Conservation (phyloP, 2,113 vertebrate genomes). For the Oreochromis niloticus region DNA sequence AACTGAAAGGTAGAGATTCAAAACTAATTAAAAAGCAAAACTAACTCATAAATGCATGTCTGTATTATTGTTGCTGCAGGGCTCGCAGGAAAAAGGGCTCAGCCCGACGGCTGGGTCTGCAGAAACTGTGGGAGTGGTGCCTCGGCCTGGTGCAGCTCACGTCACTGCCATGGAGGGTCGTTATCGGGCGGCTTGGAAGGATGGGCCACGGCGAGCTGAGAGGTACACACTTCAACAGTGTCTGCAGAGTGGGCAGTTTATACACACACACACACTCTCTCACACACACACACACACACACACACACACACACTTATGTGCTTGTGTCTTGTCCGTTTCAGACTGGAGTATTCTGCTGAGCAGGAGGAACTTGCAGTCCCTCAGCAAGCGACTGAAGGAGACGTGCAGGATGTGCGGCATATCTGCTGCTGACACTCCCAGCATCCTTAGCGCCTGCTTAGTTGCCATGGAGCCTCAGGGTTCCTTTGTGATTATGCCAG, state of each 20-base stretch:
- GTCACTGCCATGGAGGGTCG: conserved; percentile 95
- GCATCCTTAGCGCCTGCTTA: conserved; percentile 96
- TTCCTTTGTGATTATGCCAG: conserved; percentile 98
- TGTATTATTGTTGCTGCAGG: conserved; percentile 55
- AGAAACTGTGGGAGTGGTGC: conserved; percentile 99
- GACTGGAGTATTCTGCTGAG: conserved; percentile 98
- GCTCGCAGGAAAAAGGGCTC: conserved; percentile 98
- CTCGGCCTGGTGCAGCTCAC: conserved; percentile 94
- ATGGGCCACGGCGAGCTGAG: conserved; percentile 95
- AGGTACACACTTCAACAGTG: conserved; percentile 70
- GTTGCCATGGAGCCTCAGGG: conserved; percentile 98
- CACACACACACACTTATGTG: background rate
- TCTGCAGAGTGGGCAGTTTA: background rate
- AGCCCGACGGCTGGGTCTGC: conserved; percentile 88
- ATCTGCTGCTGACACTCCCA: conserved; percentile 94
- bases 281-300: too few relatives aligned
- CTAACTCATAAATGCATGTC: background rate
- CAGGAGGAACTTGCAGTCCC: conserved; percentile 91
- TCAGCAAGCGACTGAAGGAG: conserved; percentile 95
- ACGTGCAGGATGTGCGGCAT: conserved; percentile 97
- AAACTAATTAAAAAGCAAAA: background rate
- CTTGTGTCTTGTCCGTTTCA: conserved; percentile 42
- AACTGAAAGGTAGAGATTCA: background rate
- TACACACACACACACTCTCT: too few relatives aligned
- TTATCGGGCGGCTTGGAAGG: conserved; percentile 94